Percentiles rank a stretch among this genome's conserved stretches.
Conservation (phyloP, 2,888 invertebrate species). For the Tholera decimalis region DNA sequence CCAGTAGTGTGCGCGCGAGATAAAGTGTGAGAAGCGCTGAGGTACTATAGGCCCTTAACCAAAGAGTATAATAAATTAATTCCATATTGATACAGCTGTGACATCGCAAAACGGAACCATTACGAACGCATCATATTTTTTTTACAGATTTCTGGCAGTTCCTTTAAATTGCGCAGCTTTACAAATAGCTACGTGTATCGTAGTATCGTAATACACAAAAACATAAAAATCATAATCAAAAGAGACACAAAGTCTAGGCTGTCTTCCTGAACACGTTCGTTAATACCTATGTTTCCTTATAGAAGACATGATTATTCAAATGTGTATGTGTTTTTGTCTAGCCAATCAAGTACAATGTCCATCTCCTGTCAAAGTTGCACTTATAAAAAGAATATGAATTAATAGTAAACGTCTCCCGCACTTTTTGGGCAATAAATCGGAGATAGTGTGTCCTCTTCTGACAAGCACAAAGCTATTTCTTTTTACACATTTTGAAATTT, state of each 20-base stretch:
- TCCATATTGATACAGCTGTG: too few relatives aligned
- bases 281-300: neutral
- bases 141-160: too few relatives aligned
- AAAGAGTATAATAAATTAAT: too few relatives aligned
- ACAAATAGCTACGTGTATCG: too few relatives aligned
- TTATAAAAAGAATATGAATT: conserved; percentile 24
- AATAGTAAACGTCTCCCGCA: neutral
- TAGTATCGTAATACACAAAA: too few relatives aligned
- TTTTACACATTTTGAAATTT: neutral
- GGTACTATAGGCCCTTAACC: too few relatives aligned
- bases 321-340: conserved; percentile 36
- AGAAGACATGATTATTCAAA: conserved; percentile 40
- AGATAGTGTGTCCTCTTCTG: neutral
- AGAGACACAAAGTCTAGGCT: neutral
- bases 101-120: too few relatives aligned
- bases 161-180: too few relatives aligned
- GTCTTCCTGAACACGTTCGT: neutral
- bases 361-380: conserved; percentile 31
- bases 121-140: too few relatives aligned
- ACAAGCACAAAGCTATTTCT: neutral
- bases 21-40: too few relatives aligned
- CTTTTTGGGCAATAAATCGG: neutral
- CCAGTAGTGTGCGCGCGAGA: too few relatives aligned
- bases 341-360: conserved; percentile 14
- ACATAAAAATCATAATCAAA: too few relatives aligned